phyloP scores from a whole-genome alignment of 2,113 vertebrate species.

The Perccottus glenii region DNA sequence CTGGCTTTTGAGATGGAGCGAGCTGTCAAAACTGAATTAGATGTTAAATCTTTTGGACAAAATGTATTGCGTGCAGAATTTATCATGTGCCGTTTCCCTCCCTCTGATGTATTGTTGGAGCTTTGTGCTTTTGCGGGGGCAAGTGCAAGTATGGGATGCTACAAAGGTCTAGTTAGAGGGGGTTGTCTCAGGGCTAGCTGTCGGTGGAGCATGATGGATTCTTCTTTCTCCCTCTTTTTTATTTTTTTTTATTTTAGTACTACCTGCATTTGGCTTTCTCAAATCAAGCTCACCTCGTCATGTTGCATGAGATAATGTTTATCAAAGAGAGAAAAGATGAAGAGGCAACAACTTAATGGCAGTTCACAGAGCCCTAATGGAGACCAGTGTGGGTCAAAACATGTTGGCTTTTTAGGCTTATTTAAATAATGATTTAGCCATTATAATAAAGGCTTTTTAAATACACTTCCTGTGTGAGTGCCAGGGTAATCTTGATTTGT shows the following conservation, averaged over 20 bases:
- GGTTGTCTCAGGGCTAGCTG: slow-evolving; percentile 75
- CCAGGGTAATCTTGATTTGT: no score
- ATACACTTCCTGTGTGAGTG: no score
- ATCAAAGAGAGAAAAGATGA: no score
- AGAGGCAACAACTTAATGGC: no score
- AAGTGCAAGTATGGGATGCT: slow-evolving; percentile 27
- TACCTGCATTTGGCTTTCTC: slow-evolving; percentile 14
- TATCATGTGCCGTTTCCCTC: slow-evolving; percentile 81
- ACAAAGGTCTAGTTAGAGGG: slow-evolving; percentile 64
- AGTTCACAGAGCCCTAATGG: no score
- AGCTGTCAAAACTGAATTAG: slow-evolving; percentile 83
- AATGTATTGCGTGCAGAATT: slow-evolving; percentile 84
- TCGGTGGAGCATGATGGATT: slow-evolving; percentile 76
- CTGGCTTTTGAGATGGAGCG: slow-evolving; percentile 70
- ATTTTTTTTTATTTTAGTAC: slow-evolving; percentile 1
- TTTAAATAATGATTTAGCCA: no score
- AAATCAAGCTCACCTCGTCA: slow-evolving; percentile 5
- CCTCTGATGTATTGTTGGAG: slow-evolving; percentile 77
- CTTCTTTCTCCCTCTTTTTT: slow-evolving; percentile 24
- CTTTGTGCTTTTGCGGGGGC: slow-evolving; percentile 34
- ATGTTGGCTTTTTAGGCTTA: no score
- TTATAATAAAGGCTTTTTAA: no score
- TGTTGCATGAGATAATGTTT: no score
- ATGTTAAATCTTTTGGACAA: slow-evolving; percentile 87
- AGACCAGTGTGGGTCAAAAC: no score